These are phyloP conservation scores for Chinchilla lanigera DNA, from an alignment of 2,113 vertebrate species.

Conservation along the genomic window DNA sequence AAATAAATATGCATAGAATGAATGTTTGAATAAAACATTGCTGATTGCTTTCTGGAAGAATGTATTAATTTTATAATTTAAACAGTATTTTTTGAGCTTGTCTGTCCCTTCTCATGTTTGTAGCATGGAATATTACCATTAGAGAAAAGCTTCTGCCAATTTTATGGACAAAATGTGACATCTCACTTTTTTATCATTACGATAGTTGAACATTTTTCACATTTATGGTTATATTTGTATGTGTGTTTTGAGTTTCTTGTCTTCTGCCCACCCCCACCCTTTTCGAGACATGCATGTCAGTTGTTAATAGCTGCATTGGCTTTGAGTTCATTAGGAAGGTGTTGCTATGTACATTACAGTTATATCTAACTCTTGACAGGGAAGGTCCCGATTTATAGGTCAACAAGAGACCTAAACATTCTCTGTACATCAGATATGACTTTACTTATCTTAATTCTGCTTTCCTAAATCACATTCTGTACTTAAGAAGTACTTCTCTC, in stretches of 20 bases:
- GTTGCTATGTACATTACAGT: neutral
- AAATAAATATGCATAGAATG: neutral
- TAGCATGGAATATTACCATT: neutral
- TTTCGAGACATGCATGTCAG: neutral
- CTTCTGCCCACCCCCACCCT: neutral
- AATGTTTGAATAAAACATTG: slow-evolving; percentile 21
- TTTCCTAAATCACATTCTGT: neutral
- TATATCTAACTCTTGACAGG: neutral
- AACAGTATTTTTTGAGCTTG: neutral
- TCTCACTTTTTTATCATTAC: neutral
- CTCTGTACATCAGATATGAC: neutral
- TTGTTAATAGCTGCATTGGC: neutral
- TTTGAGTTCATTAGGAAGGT: neutral
- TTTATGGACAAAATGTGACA: neutral
- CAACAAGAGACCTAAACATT: neutral
- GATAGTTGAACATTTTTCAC: neutral
- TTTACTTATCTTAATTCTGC: neutral
- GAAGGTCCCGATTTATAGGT: neutral
- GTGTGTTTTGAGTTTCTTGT: neutral
- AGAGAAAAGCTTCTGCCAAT: neutral
- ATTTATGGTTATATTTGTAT: neutral
- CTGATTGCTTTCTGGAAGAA: neutral
- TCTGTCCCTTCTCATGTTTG: neutral
- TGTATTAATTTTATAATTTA: neutral
- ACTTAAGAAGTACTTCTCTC: neutral